phyloP scores from a whole-genome alignment of 2,797 vertebrate genomes.

The Naso thynnoides region DNA sequence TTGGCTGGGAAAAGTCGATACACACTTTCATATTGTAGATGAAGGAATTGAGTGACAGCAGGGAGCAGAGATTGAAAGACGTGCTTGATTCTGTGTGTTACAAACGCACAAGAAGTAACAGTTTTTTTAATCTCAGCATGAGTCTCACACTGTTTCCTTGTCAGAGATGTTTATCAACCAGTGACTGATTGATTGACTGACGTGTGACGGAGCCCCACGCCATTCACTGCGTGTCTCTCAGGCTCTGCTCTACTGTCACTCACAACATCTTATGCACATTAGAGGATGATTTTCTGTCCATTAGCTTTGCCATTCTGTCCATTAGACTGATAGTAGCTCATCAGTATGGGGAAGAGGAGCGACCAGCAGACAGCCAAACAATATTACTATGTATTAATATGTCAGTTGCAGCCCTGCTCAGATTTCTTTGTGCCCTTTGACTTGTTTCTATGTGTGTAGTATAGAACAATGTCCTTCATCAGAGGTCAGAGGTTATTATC shows the following conservation, averaged over 20 bases:
- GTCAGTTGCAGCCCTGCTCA: conserved; percentile 9
- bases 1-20: conserved; percentile 35
- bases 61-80: background rate
- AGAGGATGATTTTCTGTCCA: conserved; percentile 63
- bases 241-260: conserved; percentile 46
- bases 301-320: conserved; percentile 48
- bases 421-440: conserved; percentile 31
- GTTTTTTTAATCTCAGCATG: conserved; percentile 1
- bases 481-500: conserved; percentile 41
- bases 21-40: background rate
- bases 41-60: conserved; percentile 7
- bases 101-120: background rate
- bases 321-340: conserved; percentile 57
- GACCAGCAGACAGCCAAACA: conserved; percentile 30
- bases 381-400: conserved; percentile 23
- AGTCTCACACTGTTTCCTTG: conserved; percentile 13
- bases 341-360: conserved; percentile 38
- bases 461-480: conserved; percentile 25
- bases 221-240: conserved; percentile 26
- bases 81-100: background rate
- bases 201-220: conserved; percentile 41
- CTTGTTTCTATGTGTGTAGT: conserved; percentile 15
- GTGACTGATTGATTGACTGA: conserved; percentile 52
- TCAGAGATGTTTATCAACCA: conserved; percentile 41
- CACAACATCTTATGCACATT: conserved; percentile 68